Conservation (phyloP, 2,888 invertebrate species). For the Spodoptera picta region DNA sequence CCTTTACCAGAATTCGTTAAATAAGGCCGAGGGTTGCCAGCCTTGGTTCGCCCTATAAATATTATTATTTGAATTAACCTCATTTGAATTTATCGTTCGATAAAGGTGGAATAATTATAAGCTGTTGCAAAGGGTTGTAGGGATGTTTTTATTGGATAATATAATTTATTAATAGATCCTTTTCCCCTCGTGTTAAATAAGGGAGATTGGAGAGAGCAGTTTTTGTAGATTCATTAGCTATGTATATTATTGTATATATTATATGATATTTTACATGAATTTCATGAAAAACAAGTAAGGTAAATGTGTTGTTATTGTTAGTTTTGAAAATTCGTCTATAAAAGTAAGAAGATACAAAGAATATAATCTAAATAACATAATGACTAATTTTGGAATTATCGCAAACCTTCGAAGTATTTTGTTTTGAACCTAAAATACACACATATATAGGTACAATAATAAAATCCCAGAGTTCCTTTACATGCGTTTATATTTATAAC, state of each 20-base stretch:
- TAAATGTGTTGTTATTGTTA: too few relatives aligned
- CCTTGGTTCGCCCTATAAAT: constrained; percentile 58
- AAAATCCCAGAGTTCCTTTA: constrained; percentile 31
- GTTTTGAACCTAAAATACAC: too few relatives aligned
- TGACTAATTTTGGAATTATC: too few relatives aligned
- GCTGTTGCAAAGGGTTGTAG: constrained; percentile 9
- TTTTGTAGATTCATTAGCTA: too few relatives aligned
- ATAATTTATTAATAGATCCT: constrained; percentile 14
- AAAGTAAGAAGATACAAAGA: too few relatives aligned
- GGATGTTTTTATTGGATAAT: constrained; percentile 16
- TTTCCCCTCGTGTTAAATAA: not conserved
- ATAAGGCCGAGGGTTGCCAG: constrained; percentile 31
- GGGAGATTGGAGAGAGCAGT: too few relatives aligned
- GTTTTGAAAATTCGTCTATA: too few relatives aligned
- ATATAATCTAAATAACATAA: too few relatives aligned
- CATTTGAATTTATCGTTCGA: constrained; percentile 51
- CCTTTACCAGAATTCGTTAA: constrained; percentile 38
- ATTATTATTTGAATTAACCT: constrained; percentile 60
- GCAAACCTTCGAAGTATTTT: too few relatives aligned
- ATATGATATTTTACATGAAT: too few relatives aligned
- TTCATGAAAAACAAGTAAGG: too few relatives aligned
- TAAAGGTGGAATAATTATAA: constrained; percentile 24
- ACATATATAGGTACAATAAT: not conserved
- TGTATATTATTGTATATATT: too few relatives aligned
- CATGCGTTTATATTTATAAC: constrained; percentile 9